A percentile compares a stretch with the other conserved stretches of the same genome.
Evolutionary conservation across 2,797 vertebrate species (phyloP).

Genomic region (Monodelphis domestica): DNA sequence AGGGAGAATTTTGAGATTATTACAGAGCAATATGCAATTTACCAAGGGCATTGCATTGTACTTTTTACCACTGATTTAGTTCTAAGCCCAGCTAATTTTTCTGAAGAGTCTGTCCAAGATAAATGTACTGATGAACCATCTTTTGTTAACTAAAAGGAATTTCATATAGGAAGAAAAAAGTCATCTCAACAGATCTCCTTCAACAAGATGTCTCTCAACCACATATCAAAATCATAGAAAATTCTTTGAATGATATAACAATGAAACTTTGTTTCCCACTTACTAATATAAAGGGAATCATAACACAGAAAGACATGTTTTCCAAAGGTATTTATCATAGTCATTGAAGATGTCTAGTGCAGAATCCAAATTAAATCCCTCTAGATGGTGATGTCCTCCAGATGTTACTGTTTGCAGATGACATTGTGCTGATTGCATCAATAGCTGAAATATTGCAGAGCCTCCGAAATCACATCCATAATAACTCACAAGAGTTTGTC

Average conservation of each 20-base stretch:
- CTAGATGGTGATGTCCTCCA: neutral
- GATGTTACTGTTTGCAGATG: neutral
- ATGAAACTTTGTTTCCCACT: neutral
- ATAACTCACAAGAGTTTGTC: neutral
- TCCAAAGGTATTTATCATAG: neutral
- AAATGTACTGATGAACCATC: too few relatives aligned
- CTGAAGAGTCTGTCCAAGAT: too few relatives aligned
- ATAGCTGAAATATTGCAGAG: neutral
- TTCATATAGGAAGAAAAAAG: neutral
- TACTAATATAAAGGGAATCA: neutral
- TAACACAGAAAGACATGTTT: neutral
- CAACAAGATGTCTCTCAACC: neutral
- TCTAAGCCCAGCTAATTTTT: too few relatives aligned
- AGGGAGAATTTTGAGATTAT: too few relatives aligned
- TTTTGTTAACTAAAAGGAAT: too few relatives aligned
- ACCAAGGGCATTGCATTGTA: too few relatives aligned
- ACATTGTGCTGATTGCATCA: neutral
- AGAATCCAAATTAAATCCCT: slow-evolving; percentile 1
- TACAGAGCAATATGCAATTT: too few relatives aligned
- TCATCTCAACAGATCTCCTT: neutral
- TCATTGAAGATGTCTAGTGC: neutral
- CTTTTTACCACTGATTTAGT: too few relatives aligned
- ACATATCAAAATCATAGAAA: neutral
- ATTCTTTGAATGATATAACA: neutral
- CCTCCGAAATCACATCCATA: neutral